phyloP scores from a whole-genome alignment of 2,797 vertebrate genomes.

The Chelon labrosus region DNA sequence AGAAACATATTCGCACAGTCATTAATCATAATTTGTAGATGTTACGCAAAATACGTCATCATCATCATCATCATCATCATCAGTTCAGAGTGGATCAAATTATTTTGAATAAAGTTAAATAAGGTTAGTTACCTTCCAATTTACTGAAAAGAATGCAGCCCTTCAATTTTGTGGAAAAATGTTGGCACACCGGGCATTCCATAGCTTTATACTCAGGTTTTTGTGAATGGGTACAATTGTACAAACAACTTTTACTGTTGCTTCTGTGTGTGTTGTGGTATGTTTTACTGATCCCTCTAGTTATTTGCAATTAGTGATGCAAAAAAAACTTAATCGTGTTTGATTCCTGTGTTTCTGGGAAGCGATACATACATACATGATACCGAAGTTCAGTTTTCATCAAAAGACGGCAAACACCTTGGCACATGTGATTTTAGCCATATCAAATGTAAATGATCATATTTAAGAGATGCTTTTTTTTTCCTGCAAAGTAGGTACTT shows the following conservation, averaged over 20 bases:
- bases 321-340: background rate
- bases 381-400: background rate
- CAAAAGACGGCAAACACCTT: background rate
- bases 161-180: background rate
- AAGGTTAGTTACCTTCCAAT: no score
- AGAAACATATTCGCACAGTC: no score
- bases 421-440: background rate
- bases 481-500: background rate
- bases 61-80: no score
- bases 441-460: slow-evolving; percentile 1
- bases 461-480: slow-evolving; percentile 1
- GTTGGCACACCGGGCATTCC: background rate
- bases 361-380: no score
- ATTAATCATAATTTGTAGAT: no score
- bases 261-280: slow-evolving; percentile 2
- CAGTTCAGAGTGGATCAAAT: background rate
- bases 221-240: slow-evolving; percentile 12
- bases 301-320: background rate
- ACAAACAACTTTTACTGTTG: background rate
- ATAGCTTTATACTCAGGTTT: slow-evolving; percentile 32
- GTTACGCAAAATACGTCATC: no score
- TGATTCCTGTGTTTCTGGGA: background rate
- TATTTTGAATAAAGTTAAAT: background rate
- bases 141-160: no score
- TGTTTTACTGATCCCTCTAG: background rate